Base-by-base conservation (phyloP, 1,140 invertebrate species). In the Lasioglossum baleicum region DNA sequence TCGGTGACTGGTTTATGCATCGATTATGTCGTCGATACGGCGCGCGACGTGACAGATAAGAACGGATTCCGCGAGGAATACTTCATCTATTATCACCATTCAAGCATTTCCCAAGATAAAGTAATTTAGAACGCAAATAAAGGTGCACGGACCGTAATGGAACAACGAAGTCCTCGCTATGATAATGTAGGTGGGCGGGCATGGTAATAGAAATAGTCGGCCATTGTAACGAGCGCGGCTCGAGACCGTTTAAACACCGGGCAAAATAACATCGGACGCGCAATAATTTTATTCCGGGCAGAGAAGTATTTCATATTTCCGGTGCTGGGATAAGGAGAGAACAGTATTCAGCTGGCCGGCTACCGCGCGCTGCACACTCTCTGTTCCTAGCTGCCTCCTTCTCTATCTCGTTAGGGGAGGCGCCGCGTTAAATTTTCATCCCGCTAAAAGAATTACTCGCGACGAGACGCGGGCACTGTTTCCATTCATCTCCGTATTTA, bases 351-450 rank as follows among this genome's bases (percentile, higher is more conserved):
- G 17, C 31, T 15, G 61, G 11, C 4, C 51, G 13, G 10, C 26
- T 7, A 61, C 44, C 11, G 44, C 11, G 8, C 44, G 44, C 5
- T 11, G 0, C 44, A 11, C 11, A 8, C 8, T 11, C 8, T 11
- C 5, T 6, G 6, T 44, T 44, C 42, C 42, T 11, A 1, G 11
- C 51, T 5, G 1, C 51, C 51, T 11, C 11, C 40, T 42, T n/a
- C 48, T 40, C 61, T 66, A 22, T 61, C 51, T 48, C 20, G 26
- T 66, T 56, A 73, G 35, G 17, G 64, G 22, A 6, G 35, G 15
- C 63, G 63, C 53, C 60, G 35, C 40, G 63, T 74, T 61, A 74
- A 74, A 80, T 80, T 67, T 80, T 75, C 72, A 80, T 80, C n/a
- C 53, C 64, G 65, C 56, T 80, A 61, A 80, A 75, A 75, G 64